Percentiles rank a stretch among this genome's conserved stretches.
phyloP scores from a whole-genome alignment of 2,113 vertebrate genomes.

The Euleptes europaea region DNA sequence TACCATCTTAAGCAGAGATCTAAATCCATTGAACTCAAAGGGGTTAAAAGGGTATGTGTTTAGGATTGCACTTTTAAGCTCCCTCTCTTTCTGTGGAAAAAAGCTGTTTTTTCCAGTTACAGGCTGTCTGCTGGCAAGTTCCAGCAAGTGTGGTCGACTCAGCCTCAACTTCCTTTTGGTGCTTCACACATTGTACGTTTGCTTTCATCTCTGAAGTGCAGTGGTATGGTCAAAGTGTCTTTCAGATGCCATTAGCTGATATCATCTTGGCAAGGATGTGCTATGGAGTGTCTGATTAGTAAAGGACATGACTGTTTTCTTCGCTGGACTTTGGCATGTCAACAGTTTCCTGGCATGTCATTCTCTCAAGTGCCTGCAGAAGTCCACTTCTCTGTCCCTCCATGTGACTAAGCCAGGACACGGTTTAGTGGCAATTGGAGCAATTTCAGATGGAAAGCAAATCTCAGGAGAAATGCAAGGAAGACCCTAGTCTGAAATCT shows the following conservation, averaged over 20 bases:
- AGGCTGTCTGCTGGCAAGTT: constrained; percentile 9
- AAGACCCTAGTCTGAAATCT: background rate
- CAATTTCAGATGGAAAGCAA: background rate
- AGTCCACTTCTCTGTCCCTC: background rate
- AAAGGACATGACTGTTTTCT: constrained; percentile 36
- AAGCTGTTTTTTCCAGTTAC: constrained; percentile 1
- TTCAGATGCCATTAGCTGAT: constrained; percentile 24
- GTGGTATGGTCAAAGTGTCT: constrained; percentile 30
- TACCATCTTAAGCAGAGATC: too few species aligned
- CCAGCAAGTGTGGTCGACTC: background rate
- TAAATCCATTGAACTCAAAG: too few species aligned
- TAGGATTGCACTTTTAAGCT: too few species aligned
- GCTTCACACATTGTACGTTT: constrained; percentile 27
- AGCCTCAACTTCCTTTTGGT: constrained; percentile 15
- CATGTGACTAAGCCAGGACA: background rate
- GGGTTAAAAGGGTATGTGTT: too few species aligned
- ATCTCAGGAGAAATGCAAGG: background rate
- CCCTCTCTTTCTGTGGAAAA: background rate
- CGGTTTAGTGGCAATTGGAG: background rate
- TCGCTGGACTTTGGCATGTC: constrained; percentile 25
- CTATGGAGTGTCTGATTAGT: constrained; percentile 31
- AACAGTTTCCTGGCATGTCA: constrained; percentile 25
- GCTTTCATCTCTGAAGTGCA: constrained; percentile 36
- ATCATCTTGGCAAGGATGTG: constrained; percentile 23
- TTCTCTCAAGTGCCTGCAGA: constrained; percentile 27